A percentile compares a stretch with the other conserved stretches of the same genome.
These are phyloP conservation scores for Ianthella basta DNA, from an alignment of 37 sponge, comb jelly and placozoan species.

Conservation along the genomic window DNA sequence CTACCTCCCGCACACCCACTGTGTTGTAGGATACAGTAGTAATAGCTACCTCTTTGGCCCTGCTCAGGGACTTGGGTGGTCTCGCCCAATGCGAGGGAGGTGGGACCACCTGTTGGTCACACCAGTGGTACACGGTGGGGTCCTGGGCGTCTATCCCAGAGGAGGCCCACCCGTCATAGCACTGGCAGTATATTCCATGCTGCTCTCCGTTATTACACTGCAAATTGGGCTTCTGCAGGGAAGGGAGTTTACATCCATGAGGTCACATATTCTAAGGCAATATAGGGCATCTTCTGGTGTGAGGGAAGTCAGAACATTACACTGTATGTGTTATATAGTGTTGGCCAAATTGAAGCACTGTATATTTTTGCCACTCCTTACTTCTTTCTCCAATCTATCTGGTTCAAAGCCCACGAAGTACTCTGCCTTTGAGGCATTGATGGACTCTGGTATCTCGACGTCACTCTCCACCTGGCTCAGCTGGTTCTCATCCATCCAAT, in stretches of 20 bases:
- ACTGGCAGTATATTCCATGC: slow-evolving; percentile 60
- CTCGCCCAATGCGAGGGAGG: not conserved
- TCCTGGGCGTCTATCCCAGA: slow-evolving; percentile 59
- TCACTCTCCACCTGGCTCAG: slow-evolving; percentile 55
- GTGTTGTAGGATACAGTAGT: slow-evolving; percentile 52
- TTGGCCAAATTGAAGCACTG: not conserved
- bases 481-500: slow-evolving; percentile 53
- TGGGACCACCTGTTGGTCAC: slow-evolving; percentile 41
- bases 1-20: too few species aligned
- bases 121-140: slow-evolving; percentile 64
- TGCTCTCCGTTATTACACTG: slow-evolving; percentile 72
- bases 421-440: slow-evolving; percentile 42
- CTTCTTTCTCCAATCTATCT: slow-evolving; percentile 12
- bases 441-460: slow-evolving; percentile 48
- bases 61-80: slow-evolving; percentile 41
- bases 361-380: not conserved
- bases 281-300: not conserved
- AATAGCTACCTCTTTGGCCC: slow-evolving; percentile 31
- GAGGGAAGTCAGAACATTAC: not conserved
- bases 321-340: too few species aligned
- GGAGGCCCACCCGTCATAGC: slow-evolving; percentile 76
- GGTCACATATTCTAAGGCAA: slow-evolving; percentile 13
- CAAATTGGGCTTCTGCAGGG: not conserved
- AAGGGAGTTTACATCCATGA: not conserved
- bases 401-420: slow-evolving; percentile 64